Evolutionary conservation across 2,113 vertebrate genomes (phyloP), one percentile per base, ranked within the genome.

Genomic region (Mus spicilegus): DNA sequence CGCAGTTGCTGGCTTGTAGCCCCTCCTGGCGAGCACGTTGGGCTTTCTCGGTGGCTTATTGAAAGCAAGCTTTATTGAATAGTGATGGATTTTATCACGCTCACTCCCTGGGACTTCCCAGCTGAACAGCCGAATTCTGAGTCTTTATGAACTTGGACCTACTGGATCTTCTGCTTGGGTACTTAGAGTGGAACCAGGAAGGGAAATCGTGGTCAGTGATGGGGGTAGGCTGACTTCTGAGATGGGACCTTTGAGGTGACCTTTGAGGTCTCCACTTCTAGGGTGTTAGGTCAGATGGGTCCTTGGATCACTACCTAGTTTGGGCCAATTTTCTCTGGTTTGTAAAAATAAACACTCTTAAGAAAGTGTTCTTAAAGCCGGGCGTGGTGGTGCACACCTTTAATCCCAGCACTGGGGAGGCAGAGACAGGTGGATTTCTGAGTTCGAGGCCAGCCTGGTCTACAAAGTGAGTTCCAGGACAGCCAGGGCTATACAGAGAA

Each of bases 321-420:
- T 10, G 0, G 0, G 3, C 0, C 0, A 1, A 0, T 22, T 36
- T 24, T 17, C 54, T 28, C 69, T 13, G 49, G 61, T 65, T 16
- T 91, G 10, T 19, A 24, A 14, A 3, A 26, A 69, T 7, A 0
- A 0, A 16, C 17, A 7, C 49, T 65, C 16, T 26, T 42, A 42
- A 42, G 42, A 42, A 42, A 42, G 42, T 42, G 42, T 42, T 42
- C 42, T 42, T 2, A 42, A 42, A 42, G 42, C 42, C 42, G 42
- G 42, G 42, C 42, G 42, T 42, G 42, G 42, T 42, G 42, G 42
- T 42, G 42, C 42, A 42, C 42, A 42, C 42, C 42, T 42, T 42
- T 42, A 42, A 42, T 42, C 42, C 42, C 42, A 42, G 42, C 42
- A 42, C 42, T 42, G 42, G 42, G 42, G 42, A 42, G 42, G 42